These are phyloP conservation scores for Ranitomeya imitator DNA, from an alignment of 2,113 vertebrate species.

Conservation along the genomic window DNA sequence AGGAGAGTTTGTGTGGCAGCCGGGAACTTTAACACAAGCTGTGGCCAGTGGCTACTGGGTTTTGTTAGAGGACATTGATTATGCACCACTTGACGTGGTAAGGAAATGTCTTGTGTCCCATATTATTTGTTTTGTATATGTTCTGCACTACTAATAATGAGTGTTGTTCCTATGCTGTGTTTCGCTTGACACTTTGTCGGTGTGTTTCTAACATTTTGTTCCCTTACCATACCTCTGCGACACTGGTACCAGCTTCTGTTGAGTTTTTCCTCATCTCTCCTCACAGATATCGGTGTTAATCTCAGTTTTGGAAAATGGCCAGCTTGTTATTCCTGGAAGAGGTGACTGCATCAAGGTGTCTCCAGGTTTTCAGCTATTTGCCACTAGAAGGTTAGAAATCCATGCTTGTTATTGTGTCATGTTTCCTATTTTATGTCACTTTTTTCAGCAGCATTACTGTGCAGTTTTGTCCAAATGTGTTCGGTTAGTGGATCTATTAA, in stretches of 20 bases:
- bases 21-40: constrained; percentile 91
- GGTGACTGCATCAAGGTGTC: constrained; percentile 89
- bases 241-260: background rate
- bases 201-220: background rate
- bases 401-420: background rate
- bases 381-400: constrained; percentile 85
- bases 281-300: constrained; percentile 89
- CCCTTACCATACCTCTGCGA: too few species aligned
- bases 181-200: too few species aligned
- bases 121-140: background rate
- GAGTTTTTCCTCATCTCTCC: background rate
- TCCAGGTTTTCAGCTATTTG: constrained; percentile 95
- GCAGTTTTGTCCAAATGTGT: too few species aligned
- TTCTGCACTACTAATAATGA: background rate
- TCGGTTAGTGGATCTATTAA: too few species aligned
- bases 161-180: too few species aligned
- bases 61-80: constrained; percentile 95
- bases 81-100: constrained; percentile 95
- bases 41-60: constrained; percentile 91
- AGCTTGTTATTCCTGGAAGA: constrained; percentile 88
- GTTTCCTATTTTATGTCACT: background rate
- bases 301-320: constrained; percentile 91
- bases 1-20: constrained; percentile 96
- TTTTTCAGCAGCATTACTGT: background rate
- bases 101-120: constrained; percentile 52